Conservation (phyloP, 2,113 vertebrate species). For the Vulpes lagopus region DNA sequence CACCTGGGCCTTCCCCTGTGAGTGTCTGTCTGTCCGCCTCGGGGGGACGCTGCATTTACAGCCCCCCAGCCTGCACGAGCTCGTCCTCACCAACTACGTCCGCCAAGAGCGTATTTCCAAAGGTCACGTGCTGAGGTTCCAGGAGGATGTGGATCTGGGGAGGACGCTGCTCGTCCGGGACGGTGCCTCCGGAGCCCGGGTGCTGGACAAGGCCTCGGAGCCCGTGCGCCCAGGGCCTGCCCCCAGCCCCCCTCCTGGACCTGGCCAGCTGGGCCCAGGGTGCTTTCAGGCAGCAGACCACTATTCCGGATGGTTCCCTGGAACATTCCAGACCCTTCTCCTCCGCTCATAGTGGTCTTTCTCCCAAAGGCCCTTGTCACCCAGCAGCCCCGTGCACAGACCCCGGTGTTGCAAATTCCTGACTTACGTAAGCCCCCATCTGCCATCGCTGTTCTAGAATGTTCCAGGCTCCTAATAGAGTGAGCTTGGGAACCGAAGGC, state of each 20-base stretch:
- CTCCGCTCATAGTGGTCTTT: neutral
- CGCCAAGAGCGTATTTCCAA: neutral
- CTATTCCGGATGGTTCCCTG: neutral
- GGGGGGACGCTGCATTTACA: neutral
- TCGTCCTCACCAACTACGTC: neutral
- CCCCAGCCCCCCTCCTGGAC: neutral
- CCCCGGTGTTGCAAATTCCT: neutral
- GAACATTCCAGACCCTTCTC: neutral
- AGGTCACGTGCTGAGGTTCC: neutral
- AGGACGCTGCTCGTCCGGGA: neutral
- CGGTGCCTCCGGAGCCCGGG: neutral
- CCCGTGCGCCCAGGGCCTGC: neutral
- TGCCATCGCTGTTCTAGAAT: neutral
- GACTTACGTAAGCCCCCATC: neutral
- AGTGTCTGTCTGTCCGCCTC: neutral
- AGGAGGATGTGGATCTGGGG: neutral
- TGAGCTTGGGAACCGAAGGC: neutral
- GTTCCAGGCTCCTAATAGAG: neutral
- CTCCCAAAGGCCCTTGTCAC: neutral
- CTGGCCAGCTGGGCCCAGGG: neutral
- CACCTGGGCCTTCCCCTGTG: neutral
- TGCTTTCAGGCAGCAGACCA: neutral
- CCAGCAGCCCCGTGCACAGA: neutral
- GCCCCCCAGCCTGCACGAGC: neutral
- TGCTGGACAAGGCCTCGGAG: neutral